These are phyloP conservation scores for Myzus persicae DNA, from an alignment of 1,140 invertebrate species.

Conservation along the genomic window DNA sequence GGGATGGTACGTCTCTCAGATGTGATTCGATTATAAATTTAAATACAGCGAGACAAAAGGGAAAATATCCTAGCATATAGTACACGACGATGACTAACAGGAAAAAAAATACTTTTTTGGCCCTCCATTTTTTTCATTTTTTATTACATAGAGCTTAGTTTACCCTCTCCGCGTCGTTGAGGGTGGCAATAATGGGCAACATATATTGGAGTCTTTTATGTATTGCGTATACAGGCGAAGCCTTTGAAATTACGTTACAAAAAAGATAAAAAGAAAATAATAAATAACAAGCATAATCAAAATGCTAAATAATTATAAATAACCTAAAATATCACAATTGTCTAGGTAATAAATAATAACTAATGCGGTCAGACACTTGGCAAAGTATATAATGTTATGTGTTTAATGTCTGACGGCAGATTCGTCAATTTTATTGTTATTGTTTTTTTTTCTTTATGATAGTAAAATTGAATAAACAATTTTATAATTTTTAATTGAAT, in stretches of 20 bases:
- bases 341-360: constrained; percentile 56
- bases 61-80: background rate
- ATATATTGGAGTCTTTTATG: constrained; percentile 19
- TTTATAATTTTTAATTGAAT: background rate
- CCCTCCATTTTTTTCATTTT: constrained; percentile 45
- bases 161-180: constrained; percentile 11
- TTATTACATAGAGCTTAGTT: constrained; percentile 51
- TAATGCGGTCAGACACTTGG: constrained; percentile 26
- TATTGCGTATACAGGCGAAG: constrained; percentile 48
- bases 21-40: constrained; percentile 54
- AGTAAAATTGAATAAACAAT: background rate
- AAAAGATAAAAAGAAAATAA: constrained; percentile 50
- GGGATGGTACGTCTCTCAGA: background rate
- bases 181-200: constrained; percentile 55
- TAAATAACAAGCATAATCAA: constrained; percentile 56
- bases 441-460: background rate
- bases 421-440: constrained; percentile 12
- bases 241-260: constrained; percentile 55
- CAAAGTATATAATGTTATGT: background rate
- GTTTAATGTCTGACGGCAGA: background rate
- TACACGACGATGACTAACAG: constrained; percentile 35
- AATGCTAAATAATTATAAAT: constrained; percentile 55
- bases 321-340: constrained; percentile 59
- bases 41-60: constrained; percentile 39
- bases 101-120: constrained; percentile 48